These are phyloP conservation scores for Sceloporus undulatus DNA, from an alignment of 2,113 vertebrate species.

Conservation along the genomic window DNA sequence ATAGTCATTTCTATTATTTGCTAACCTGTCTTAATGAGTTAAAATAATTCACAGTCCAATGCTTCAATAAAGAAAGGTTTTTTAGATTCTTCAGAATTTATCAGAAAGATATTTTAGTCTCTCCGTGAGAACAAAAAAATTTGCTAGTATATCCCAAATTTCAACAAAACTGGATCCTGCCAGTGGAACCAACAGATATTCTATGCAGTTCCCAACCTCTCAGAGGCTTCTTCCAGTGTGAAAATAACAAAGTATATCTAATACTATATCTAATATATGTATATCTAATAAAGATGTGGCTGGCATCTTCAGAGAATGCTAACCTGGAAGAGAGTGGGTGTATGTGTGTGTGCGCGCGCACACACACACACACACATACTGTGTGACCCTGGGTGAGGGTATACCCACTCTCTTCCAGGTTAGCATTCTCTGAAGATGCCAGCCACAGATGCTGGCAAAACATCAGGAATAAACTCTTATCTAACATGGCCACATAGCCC, in stretches of 20 bases:
- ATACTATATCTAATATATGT: not conserved
- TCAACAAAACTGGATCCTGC: not conserved
- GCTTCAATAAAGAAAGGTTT: slow-evolving; percentile 27
- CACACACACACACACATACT: too few relatives aligned
- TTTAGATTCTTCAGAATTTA: not conserved
- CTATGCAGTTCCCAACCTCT: not conserved
- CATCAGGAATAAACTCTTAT: too few relatives aligned
- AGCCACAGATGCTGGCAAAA: too few relatives aligned
- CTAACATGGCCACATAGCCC: too few relatives aligned
- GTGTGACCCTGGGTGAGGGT: too few relatives aligned
- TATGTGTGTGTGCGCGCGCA: too few relatives aligned
- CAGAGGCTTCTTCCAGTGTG: not conserved
- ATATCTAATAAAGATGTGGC: too few relatives aligned
- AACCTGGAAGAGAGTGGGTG: too few relatives aligned
- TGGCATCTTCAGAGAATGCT: too few relatives aligned
- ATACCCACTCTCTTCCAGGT: too few relatives aligned
- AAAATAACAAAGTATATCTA: not conserved
- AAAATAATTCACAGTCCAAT: slow-evolving; percentile 27
- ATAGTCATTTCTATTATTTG: slow-evolving; percentile 14
- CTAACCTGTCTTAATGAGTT: slow-evolving; percentile 5
- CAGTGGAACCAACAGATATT: not conserved
- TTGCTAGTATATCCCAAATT: not conserved
- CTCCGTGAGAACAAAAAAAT: not conserved
- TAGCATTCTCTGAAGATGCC: too few relatives aligned
- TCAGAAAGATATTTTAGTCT: not conserved